These are phyloP conservation scores for Tetranychus truncatus DNA, from an alignment of 2,888 invertebrate genomes.

Conservation along the genomic window DNA sequence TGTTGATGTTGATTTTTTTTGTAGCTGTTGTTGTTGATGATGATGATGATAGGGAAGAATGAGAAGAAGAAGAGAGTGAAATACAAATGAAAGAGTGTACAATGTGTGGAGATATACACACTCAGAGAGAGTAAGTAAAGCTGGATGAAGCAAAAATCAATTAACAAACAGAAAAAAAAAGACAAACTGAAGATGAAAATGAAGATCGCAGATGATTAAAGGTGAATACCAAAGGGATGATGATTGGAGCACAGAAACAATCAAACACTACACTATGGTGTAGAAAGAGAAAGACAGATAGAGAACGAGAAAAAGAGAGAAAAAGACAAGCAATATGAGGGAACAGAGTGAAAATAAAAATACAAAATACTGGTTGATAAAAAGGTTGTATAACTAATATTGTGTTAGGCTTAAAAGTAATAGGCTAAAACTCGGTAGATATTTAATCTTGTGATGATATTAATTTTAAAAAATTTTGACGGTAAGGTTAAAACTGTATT, in stretches of 20 bases:
- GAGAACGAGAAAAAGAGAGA: slow-evolving; percentile 1
- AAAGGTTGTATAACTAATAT: background rate
- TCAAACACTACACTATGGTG: background rate
- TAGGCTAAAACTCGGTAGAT: background rate
- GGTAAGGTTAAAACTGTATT: background rate
- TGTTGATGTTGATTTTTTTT: background rate
- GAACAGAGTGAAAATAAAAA: background rate
- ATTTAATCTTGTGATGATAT: background rate
- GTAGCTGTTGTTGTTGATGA: background rate
- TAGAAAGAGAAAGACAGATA: background rate
- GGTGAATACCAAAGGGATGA: background rate
- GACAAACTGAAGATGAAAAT: background rate
- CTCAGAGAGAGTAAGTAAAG: background rate
- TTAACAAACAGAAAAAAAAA: background rate
- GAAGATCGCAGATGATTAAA: background rate
- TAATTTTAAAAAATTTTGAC: background rate
- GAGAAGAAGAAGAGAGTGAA: slow-evolving; percentile 4
- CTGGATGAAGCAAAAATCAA: background rate
- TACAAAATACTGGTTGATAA: background rate
- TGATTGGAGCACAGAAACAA: slow-evolving; percentile 5
- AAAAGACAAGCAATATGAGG: background rate
- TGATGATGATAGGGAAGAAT: slow-evolving; percentile 2
- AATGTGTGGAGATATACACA: too few relatives aligned
- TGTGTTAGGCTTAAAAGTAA: background rate
- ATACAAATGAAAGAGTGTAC: background rate